Base-by-base conservation (phyloP, 2,797 vertebrate species). In the Rhinogobio ventralis region DNA sequence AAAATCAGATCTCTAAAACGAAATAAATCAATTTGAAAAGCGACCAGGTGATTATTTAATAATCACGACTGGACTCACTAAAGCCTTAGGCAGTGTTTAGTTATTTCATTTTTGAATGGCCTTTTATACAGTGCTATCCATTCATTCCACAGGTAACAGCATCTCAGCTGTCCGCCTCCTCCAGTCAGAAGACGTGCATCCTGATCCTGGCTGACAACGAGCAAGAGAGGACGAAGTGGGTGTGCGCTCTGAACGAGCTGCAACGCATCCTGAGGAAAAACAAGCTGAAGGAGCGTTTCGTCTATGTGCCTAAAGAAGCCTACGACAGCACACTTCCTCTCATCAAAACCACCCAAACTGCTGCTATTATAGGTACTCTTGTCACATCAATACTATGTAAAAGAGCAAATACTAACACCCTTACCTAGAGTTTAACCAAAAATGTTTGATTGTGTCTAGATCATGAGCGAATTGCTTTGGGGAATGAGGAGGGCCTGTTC, bases 311-410 rank as follows among this genome's bases (percentile, higher is more conserved):
- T 91, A 99, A 99, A 93, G 98, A 99, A 93, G 98, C 98, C 9
- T 99, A 99, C 69, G 98, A 99, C 94, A 96, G 98, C 94, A 97
- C 97, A 23, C 95, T 99, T 86, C 98, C 98, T 23, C 97, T 99
- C 93, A 99, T 99, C 92, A 99, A 99, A 95, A 98, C 97, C n/a
- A 98, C 97, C 2, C 98, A 99, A 93, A 96, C 97, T 68, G 98
- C 98, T 80, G 95, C 97, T 81, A 90, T 91, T 71, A 89, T 90
- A 84, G 88, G 89, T 91, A 79, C 30, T 55, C 36, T 30, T 57
- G 49, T 28, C 33, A 45, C 2, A 67, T 55, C 46, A 23, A 28
- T 8, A 10, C 30, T 19, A 33, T 67, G 49, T 51, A 11, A 67
- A 45, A 66, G 11, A 66, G 9, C 15, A 75, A 77, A 68, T 10